phyloP scores from a whole-genome alignment of 2,113 vertebrate species.

The Oncorhynchus gorbuscha region DNA sequence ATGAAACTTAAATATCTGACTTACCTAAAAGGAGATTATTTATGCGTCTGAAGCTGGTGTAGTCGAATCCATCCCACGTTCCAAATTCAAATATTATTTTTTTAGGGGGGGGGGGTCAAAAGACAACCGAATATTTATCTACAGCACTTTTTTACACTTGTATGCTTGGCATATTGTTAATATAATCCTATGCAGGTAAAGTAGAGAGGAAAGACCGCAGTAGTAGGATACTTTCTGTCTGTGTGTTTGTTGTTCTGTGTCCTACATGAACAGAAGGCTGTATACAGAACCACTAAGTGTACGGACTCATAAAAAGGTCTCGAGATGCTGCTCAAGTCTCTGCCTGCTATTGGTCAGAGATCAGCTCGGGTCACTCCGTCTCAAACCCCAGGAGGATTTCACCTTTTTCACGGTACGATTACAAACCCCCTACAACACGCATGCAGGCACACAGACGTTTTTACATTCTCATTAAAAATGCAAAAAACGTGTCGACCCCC shows the following conservation, averaged over 20 bases:
- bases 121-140: too few relatives aligned
- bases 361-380: constrained; percentile 50
- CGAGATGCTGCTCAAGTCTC: constrained; percentile 34
- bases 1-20: background rate
- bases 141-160: too few relatives aligned
- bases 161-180: too few relatives aligned
- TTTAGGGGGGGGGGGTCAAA: too few relatives aligned
- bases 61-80: background rate
- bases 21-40: background rate
- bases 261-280: constrained; percentile 48
- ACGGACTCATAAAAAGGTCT: constrained; percentile 21
- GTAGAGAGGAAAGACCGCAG: background rate
- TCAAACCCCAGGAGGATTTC: constrained; percentile 37
- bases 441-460: background rate
- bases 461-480: background rate
- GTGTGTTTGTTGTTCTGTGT: constrained; percentile 36
- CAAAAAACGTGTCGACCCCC: background rate
- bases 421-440: background rate
- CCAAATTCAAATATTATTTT: background rate
- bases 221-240: background rate
- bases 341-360: constrained; percentile 31
- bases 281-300: constrained; percentile 16
- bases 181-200: background rate
- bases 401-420: constrained; percentile 33
- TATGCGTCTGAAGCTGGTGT: background rate